phyloP scores from a whole-genome alignment of 1,140 invertebrate species.

The Bombus sibiricus region DNA sequence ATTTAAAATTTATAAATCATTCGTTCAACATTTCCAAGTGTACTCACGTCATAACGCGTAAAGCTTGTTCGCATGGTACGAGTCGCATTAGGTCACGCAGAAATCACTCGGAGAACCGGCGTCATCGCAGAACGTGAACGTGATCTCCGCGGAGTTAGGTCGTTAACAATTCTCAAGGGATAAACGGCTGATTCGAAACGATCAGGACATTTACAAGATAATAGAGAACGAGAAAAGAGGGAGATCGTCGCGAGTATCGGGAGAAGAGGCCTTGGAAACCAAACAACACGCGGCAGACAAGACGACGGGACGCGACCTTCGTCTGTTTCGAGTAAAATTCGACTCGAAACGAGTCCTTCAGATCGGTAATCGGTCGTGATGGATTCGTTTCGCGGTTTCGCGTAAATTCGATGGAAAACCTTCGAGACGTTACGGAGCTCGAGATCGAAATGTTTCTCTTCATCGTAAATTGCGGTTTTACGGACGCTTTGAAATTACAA shows the following conservation, averaged over 20 bases:
- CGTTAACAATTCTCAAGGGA: slow-evolving; percentile 51
- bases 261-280: slow-evolving; percentile 64
- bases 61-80: slow-evolving; percentile 75
- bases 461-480: slow-evolving; percentile 19
- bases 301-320: background rate
- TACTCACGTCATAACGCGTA: slow-evolving; percentile 72
- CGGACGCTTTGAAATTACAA: slow-evolving; percentile 2
- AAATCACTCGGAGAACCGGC: slow-evolving; percentile 22
- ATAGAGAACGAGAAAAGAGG: background rate
- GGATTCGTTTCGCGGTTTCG: background rate
- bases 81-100: slow-evolving; percentile 43
- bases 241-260: slow-evolving; percentile 29
- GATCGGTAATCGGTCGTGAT: background rate
- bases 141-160: slow-evolving; percentile 3
- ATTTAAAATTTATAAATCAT: background rate
- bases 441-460: background rate
- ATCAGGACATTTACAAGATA: slow-evolving; percentile 66
- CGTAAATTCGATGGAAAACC: background rate
- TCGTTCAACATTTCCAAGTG: background rate
- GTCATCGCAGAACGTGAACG: slow-evolving; percentile 32
- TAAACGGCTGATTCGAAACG: slow-evolving; percentile 59
- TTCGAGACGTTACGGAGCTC: background rate
- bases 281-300: slow-evolving; percentile 65
- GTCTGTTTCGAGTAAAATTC: background rate
- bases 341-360: background rate